Percentiles rank a stretch among this genome's conserved stretches.
Evolutionary conservation across 2,797 vertebrate genomes (phyloP).

Genomic region (Sorex maritimensis): DNA sequence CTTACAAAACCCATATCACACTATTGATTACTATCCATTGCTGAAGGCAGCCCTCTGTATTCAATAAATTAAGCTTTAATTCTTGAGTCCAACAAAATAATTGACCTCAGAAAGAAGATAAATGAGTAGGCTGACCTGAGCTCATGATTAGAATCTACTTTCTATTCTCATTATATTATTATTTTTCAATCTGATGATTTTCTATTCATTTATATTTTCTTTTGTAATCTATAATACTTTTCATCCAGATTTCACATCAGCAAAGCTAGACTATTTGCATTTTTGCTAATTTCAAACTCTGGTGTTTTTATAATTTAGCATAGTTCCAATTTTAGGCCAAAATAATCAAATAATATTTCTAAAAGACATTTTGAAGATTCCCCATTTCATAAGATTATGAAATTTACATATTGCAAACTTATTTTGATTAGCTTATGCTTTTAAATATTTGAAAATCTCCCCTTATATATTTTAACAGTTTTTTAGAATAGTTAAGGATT

Average conservation of each 20-base stretch:
- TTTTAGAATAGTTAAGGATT: neutral
- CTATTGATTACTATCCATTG: constrained; percentile 79
- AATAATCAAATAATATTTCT: constrained; percentile 29
- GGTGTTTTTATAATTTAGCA: constrained; percentile 41
- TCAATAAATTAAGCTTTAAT: constrained; percentile 82
- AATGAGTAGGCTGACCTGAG: constrained; percentile 64
- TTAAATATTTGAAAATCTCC: neutral
- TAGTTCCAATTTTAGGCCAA: constrained; percentile 17
- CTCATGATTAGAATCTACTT: constrained; percentile 78
- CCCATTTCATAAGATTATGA: constrained; percentile 16
- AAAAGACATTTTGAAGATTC: neutral
- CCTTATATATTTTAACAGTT: neutral
- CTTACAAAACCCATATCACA: constrained; percentile 70
- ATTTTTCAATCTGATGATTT: constrained; percentile 78
- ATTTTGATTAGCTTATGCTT: constrained; percentile 27
- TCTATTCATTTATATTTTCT: constrained; percentile 60
- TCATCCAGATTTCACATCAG: neutral
- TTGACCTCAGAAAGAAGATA: constrained; percentile 80
- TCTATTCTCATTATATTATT: constrained; percentile 74
- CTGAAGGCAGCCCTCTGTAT: constrained; percentile 64
- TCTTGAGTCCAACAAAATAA: constrained; percentile 69
- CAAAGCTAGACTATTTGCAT: neutral
- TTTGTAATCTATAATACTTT: constrained; percentile 42
- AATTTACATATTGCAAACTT: neutral
- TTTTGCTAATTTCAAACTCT: constrained; percentile 36